Evolutionary conservation across 2,797 vertebrate species (phyloP).

Genomic region (Babyrousa celebensis): DNA sequence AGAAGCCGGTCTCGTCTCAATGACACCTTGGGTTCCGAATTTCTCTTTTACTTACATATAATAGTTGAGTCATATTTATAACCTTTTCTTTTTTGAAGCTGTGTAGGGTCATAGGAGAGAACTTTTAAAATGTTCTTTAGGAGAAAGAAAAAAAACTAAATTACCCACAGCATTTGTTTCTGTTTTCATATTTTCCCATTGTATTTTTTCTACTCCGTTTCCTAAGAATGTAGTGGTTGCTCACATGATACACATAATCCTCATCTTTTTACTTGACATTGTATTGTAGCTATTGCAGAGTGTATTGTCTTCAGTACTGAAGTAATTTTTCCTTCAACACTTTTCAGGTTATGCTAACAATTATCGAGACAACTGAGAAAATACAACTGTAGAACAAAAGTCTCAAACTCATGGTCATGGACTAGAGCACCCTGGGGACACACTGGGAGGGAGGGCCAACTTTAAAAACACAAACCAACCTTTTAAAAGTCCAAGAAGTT

Average conservation of each 20-base stretch:
- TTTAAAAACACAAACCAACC: not conserved
- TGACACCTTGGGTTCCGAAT: not conserved
- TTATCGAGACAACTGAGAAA: constrained; percentile 16
- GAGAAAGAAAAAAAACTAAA: constrained; percentile 18
- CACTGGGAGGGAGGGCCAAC: not conserved
- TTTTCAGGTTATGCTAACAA: not conserved
- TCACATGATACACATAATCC: not conserved
- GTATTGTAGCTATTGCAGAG: not conserved
- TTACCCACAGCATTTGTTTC: not conserved
- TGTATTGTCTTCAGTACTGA: not conserved
- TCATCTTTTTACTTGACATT: not conserved
- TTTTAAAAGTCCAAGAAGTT: not conserved
- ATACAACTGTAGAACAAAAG: not conserved
- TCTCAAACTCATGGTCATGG: not conserved
- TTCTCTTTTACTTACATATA: constrained; percentile 23
- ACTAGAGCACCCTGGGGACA: not conserved
- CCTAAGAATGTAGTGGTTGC: not conserved
- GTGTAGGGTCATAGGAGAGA: not conserved
- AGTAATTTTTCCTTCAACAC: not conserved
- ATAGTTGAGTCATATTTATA: not conserved
- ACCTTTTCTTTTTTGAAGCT: not conserved
- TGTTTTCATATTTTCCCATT: not conserved
- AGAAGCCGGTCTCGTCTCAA: constrained; percentile 7
- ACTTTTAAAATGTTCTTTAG: not conserved
- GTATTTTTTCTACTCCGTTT: not conserved